Evolutionary conservation across 1,140 invertebrate species (phyloP), one percentile per base, ranked within the genome.

Genomic region (Halesus radiatus): DNA sequence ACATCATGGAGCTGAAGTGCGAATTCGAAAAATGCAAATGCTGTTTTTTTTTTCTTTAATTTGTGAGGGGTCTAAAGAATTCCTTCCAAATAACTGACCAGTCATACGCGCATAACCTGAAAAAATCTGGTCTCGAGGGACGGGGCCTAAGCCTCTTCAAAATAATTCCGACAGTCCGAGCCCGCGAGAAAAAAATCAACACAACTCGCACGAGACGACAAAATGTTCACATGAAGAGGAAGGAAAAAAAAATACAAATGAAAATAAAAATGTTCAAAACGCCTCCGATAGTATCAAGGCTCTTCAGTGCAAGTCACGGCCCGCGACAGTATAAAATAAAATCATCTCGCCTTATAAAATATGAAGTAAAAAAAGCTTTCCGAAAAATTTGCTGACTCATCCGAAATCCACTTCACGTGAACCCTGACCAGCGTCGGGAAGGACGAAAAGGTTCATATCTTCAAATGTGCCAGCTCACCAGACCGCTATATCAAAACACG

Each of bases 281-380:
- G 56, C 56, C 74, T 50, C 74, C 32, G 74, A 76, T 60, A 20
- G 22, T 76, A 54, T 74, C 53, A 62, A 50, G 29, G 20, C 16
- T 60, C 54, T 60, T 32, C 56, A 18, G 15, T n/a, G 72, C 72
- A 58, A 75, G 72, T 73, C 72, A 54, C n/a, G 56, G 74, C 13
- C 18, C 53, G 32, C 29, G 56, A 37, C 54, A 60, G 56, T 29
- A 76, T 37, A 45, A 60, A 76, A 45, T 60, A 72, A 72, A 72
- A 72, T 72, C 50, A 72, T 72, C 68, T 53, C 68, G 37, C 45
- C 45, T 52, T 72, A 72, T 50, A 72, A 72, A 72, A 72, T 52
- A 72, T 52, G 68, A 72, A 72, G 13, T 16, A 22, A 72, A 72
- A 72, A 16, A 52, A 52, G 18, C 18, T 72, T 50, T 68, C 68